Base-by-base conservation (phyloP, 2,797 vertebrate genomes). In the Acanthornis magna region DNA sequence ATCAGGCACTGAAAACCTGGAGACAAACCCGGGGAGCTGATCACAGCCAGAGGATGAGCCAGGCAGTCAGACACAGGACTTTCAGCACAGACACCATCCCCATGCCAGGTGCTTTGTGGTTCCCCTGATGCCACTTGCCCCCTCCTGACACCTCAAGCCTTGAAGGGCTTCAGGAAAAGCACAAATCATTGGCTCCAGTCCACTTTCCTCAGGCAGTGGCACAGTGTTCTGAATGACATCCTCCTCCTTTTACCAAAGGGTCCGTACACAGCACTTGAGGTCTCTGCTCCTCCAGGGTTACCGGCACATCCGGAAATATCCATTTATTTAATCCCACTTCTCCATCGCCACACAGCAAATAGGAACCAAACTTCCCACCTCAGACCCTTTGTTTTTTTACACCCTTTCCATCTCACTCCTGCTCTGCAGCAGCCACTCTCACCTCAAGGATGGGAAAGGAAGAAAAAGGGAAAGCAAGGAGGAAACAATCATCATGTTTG, bases 371-470 rank as follows among this genome's bases (percentile, higher is more conserved):
- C n/a, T 15, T 62, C 14, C 66, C 43, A 45, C 21, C 57, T 65
- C 34, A 34, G 42, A 7, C 42, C 13, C 50, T 18, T 3, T 12
- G 8, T 15, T 32, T 50, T 50, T 45, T 38, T 19, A 47, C 25
- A 43, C 2, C 26, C 13, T 57, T 43, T 70, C 13, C 51, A 19
- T 4, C 81, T 91, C 86, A 34, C 12, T 88, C 88, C 90, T 81
- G 65, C 60, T 93, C 96, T 97, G 89, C 94, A 96, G 91, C 90
- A 93, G 93, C 96, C 92, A 76, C 85, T 95, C 87, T 93, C 92
- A 65, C 57, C 71, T 94, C 81, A 61, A 85, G 87, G 25, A 75
- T 1, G 48, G 87, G 57, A 88, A 79, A 85, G 61, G 32, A 90
- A 82, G 84, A 67, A 95, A 91, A 83, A 86, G 80, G 92, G 76